Evolutionary conservation across 2,797 vertebrate genomes (phyloP).

Genomic region (Eutrigla gurnardus): DNA sequence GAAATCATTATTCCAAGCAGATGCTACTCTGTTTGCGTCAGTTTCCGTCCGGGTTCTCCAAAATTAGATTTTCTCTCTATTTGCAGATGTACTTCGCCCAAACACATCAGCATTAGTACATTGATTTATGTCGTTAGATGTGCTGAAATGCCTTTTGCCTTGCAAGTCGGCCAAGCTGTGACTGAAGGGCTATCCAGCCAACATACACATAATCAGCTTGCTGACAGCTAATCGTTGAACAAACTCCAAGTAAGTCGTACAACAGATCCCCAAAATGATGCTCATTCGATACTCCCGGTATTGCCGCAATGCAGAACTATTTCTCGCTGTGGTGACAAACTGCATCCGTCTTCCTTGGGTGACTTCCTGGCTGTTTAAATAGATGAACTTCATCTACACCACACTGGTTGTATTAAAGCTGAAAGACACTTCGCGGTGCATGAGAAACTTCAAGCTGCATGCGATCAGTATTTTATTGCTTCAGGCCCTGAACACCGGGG

Average conservation of each 20-base stretch:
- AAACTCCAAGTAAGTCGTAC: slow-evolving; percentile 1
- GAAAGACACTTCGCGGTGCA: slow-evolving; percentile 14
- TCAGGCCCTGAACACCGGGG: not conserved
- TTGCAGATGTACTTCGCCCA: slow-evolving; percentile 18
- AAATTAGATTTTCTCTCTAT: slow-evolving; percentile 4
- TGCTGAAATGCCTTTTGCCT: slow-evolving; percentile 37
- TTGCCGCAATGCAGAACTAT: slow-evolving; percentile 39
- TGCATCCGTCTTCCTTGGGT: slow-evolving; percentile 13
- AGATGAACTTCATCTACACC: slow-evolving; percentile 34
- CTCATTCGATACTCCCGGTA: slow-evolving; percentile 29
- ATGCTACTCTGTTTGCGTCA: not conserved
- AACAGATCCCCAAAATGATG: slow-evolving; percentile 11
- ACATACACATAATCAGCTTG: slow-evolving; percentile 24
- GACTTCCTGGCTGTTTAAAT: slow-evolving; percentile 10
- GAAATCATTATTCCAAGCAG: not conserved
- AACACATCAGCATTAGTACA: slow-evolving; percentile 41
- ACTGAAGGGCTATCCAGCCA: slow-evolving; percentile 30
- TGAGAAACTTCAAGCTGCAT: slow-evolving; percentile 22
- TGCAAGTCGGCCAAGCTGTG: slow-evolving; percentile 19
- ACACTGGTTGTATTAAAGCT: slow-evolving; percentile 17
- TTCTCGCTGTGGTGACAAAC: slow-evolving; percentile 21
- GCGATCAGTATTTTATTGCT: slow-evolving; percentile 16
- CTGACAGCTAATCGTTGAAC: slow-evolving; percentile 33
- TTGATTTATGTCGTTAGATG: slow-evolving; percentile 33
- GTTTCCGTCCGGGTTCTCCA: not conserved